phyloP scores from a whole-genome alignment of 64 coral and sea anemone genomes.

The Astreopora myriophthalma region DNA sequence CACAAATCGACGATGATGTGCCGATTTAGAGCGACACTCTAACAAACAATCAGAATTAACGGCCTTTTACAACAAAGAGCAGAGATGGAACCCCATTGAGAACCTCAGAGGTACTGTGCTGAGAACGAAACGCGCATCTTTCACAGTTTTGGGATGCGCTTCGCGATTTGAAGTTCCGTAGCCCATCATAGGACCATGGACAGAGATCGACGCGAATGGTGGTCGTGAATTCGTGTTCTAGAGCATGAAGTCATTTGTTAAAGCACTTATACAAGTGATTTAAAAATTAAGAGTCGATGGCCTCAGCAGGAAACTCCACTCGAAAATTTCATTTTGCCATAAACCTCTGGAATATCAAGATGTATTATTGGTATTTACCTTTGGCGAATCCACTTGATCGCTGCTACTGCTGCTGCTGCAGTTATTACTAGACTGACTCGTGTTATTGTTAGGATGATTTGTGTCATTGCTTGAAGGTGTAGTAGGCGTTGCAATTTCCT shows the following conservation, averaged over 20 bases:
- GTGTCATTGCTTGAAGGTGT: not conserved
- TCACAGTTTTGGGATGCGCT: not conserved
- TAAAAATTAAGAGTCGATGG: slow-evolving; percentile 30
- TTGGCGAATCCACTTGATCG: slow-evolving; percentile 19
- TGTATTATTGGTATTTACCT: slow-evolving; percentile 33
- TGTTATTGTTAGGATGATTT: not conserved
- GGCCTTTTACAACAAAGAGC: not conserved
- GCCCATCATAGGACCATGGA: not conserved
- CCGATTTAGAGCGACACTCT: not conserved
- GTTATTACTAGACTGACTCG: not conserved
- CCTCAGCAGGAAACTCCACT: slow-evolving; percentile 38
- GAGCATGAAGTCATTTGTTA: slow-evolving; percentile 16
- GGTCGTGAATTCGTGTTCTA: not conserved
- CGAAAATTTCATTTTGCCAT: slow-evolving; percentile 21
- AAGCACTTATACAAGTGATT: slow-evolving; percentile 18
- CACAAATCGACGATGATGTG: not conserved
- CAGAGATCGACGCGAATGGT: not conserved
- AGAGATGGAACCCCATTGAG: slow-evolving; percentile 29
- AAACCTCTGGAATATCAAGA: not conserved
- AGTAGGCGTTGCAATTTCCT: slow-evolving; percentile 30
- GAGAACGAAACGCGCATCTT: not conserved
- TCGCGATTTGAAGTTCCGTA: not conserved
- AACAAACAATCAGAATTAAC: slow-evolving; percentile 47
- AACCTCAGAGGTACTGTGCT: not conserved
- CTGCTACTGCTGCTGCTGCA: not conserved